Percentiles rank a stretch among this genome's conserved stretches.
Conservation (phyloP, 2,113 vertebrate genomes). For the Paramisgurnus dabryanus region DNA sequence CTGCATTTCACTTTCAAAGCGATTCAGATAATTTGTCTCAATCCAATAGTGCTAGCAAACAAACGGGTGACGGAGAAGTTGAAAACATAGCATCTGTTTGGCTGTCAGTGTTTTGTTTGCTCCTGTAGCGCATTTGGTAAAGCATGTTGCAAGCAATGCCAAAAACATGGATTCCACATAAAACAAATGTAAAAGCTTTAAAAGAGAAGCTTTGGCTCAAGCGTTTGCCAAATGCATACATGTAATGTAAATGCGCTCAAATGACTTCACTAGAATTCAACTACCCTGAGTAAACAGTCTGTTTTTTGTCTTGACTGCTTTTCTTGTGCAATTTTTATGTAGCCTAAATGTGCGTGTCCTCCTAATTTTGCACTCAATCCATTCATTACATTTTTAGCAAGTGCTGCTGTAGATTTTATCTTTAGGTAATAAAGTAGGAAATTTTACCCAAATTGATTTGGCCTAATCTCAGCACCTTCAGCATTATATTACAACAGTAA, state of each 20-base stretch:
- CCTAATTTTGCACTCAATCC: conserved; percentile 3
- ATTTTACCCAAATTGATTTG: background rate
- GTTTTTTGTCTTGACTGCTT: background rate
- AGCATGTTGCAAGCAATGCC: too few species aligned
- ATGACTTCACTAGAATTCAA: background rate
- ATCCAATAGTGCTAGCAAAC: background rate
- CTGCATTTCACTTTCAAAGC: conserved; percentile 34
- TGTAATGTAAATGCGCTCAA: background rate
- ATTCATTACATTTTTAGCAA: conserved; percentile 12
- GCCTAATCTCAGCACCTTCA: background rate
- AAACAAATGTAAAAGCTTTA: too few species aligned
- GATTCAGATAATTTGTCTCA: conserved; percentile 11
- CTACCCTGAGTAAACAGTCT: background rate
- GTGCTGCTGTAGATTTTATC: background rate
- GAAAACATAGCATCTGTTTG: background rate
- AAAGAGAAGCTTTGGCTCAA: too few species aligned
- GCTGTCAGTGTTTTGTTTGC: background rate
- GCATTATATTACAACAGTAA: background rate
- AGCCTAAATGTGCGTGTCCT: background rate
- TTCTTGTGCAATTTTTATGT: background rate
- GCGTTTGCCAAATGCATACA: too few species aligned
- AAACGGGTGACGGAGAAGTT: background rate
- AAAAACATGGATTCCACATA: too few species aligned
- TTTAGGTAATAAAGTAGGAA: background rate
- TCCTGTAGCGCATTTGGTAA: too few species aligned